These are phyloP conservation scores for Scaptomyza pallida DNA, from an alignment of 1,140 invertebrate genomes.

Conservation along the genomic window DNA sequence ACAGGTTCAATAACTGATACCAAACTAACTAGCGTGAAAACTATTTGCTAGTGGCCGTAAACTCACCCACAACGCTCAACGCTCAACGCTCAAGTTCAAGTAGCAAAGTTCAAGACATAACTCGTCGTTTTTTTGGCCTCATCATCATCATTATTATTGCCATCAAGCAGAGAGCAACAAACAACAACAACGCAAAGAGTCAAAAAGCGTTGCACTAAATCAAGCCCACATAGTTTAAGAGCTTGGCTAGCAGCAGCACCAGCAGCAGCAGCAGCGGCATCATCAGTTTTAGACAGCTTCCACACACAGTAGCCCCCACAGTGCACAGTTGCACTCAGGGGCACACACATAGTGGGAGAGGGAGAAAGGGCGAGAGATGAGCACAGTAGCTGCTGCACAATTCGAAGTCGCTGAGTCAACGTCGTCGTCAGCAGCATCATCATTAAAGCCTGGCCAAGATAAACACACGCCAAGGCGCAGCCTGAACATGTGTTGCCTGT, in stretches of 20 bases:
- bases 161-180: conserved; percentile 30
- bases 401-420: conserved; percentile 40
- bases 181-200: conserved; percentile 32
- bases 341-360: conserved; percentile 5
- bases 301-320: conserved; percentile 68
- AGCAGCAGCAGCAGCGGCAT: conserved; percentile 16
- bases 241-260: conserved; percentile 11
- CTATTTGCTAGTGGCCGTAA: conserved; percentile 13
- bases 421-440: conserved; percentile 43
- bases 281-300: conserved; percentile 69
- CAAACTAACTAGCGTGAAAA: not conserved
- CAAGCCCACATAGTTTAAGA: conserved; percentile 69
- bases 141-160: conserved; percentile 22
- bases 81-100: conserved; percentile 49
- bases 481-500: conserved; percentile 71
- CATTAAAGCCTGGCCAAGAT: conserved; percentile 64
- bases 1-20: not conserved
- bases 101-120: conserved; percentile 75
- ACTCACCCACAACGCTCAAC: conserved; percentile 3
- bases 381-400: conserved; percentile 44
- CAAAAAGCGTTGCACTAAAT: conserved; percentile 69
- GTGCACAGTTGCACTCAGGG: not conserved
- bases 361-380: not conserved
- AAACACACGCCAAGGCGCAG: conserved; percentile 68
- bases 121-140: conserved; percentile 35